Base-by-base conservation (phyloP, 2,888 invertebrate genomes). In the Mycalesis mineus region DNA sequence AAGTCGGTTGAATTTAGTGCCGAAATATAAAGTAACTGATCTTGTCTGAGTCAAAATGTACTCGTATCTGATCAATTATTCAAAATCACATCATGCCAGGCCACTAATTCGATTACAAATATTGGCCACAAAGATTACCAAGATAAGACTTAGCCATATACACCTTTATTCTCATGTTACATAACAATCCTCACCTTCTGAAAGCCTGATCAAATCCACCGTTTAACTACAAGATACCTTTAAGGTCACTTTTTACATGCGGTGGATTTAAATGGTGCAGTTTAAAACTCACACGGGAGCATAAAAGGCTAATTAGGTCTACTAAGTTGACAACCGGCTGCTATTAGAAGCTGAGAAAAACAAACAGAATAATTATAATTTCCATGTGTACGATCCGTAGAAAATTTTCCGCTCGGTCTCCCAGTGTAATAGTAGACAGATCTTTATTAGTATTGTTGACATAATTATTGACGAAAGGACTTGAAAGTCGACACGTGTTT, bases 401-500 rank as follows among this genome's bases (percentile, higher is more conserved):
- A 1, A 28, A 13, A n/a, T 13, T 31, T 45, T 45, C 29, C 13
- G 13, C 33, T 47, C 36, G 17, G 31, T 48, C 48, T 48, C 31
- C 11, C n/a, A 7, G 22, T n/a, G 7, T 6, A 8, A 13, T 14
- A 22, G 49, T 44, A 61, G 48, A 55, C n/a, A n/a, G n/a, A n/a
- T n/a, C 51, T 40, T 37, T 65, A 62, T 64, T 62, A 52, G 61
- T 62, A 65, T 65, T 63, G 60, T 67, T 66, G 61, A 66, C 62
- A 68, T 61, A 62, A 64, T 58, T 58, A 59, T 39, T 33, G 60
- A 52, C 59, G 57, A 65, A 59, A 57, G 48, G 52, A 50, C 61
- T 61, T 61, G 61, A 64, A 66, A 66, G 64, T 66, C 51, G 52
- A 64, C 61, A 64, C 60, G 58, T 62, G 63, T 40, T 48, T 49